Evolutionary conservation across 1,140 invertebrate species (phyloP), one percentile per base, ranked within the genome.

Genomic region (Bombus confusus): DNA sequence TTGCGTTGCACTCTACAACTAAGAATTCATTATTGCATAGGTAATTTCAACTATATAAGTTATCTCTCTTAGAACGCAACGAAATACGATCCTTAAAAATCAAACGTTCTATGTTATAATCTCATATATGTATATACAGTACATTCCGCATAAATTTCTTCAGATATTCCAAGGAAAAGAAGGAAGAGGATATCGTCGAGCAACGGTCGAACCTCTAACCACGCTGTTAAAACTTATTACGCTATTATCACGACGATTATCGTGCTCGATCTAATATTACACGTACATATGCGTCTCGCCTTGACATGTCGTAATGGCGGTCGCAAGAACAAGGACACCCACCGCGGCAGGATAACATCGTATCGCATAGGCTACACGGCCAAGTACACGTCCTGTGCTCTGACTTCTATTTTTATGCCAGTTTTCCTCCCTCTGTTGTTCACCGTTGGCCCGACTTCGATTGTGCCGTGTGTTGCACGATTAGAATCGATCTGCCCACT

Each of bases 271-370:
- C 89, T 87, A 85, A 86, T 80, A 83, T 89, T 86, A 62, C 76
- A 76, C 75, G 82, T 86, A 90, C 80, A 74, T 88, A 90, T 80
- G 86, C 80, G 86, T 86, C 86, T 92, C 59, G 88, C 91, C 91
- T 92, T 92, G 91, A 92, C 91, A 92, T 74, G 86, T 59, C 81
- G 82, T 80, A 90, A 88, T 87, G 86, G 85, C 88, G 84, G 87
- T 92, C 79, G 91, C 83, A 78, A 83, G 86, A 89, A 89, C 91
- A 91, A 92, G 91, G 91, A 91, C 87, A 83, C 59, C 81, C 72
- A 68, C 52, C 86, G 77, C 90, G 68, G 81, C 86, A 89, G 90
- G 89, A 91, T 91, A 91, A 91, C 90, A 91, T 91, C 90, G 87
- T 80, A 76, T 86, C 68, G 79, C 82, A 87, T 89, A 89, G 77